These are phyloP conservation scores for Herpetotheres cachinnans DNA, from an alignment of 2,113 vertebrate genomes.

Conservation along the genomic window DNA sequence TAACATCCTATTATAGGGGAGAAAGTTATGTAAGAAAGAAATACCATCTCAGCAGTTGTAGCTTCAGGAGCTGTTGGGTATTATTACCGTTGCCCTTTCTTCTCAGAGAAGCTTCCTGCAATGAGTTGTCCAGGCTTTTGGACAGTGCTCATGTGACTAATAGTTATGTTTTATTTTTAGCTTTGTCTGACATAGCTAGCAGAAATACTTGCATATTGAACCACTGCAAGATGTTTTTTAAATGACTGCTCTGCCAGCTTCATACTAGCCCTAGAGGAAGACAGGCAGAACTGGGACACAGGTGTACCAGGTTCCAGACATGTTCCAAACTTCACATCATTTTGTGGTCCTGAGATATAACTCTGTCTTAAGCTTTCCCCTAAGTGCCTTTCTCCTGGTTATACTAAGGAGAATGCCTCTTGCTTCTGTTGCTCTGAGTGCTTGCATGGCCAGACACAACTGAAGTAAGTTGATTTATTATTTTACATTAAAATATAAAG, in stretches of 20 bases:
- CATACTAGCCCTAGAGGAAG: background rate
- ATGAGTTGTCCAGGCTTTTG: background rate
- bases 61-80: background rate
- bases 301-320: background rate
- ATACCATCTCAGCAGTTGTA: background rate
- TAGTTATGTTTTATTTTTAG: constrained; percentile 31
- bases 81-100: background rate
- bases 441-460: background rate
- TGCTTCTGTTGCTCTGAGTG: background rate
- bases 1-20: background rate
- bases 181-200: background rate
- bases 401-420: background rate
- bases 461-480: background rate
- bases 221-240: background rate
- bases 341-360: background rate
- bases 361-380: background rate
- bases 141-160: background rate
- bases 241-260: background rate
- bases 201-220: background rate
- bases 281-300: background rate
- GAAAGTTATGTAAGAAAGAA: background rate
- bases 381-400: background rate
- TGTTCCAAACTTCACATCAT: background rate
- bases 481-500: background rate
- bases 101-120: background rate